A percentile compares a stretch with the other conserved stretches of the same genome.
Conservation (phyloP, 2,888 invertebrate species). For the Operophtera brumata region DNA sequence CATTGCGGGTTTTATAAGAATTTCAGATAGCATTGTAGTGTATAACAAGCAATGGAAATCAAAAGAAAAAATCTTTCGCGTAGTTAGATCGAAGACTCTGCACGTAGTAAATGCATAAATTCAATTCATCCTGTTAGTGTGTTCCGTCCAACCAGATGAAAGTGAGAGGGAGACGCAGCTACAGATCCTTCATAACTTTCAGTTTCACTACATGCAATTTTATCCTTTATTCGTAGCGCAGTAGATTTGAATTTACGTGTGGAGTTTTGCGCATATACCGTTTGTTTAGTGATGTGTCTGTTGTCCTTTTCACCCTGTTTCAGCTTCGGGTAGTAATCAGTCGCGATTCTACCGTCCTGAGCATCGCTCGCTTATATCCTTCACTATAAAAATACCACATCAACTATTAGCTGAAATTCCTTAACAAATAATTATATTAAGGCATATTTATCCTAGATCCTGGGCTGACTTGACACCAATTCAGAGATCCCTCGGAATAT, state of each 20-base stretch:
- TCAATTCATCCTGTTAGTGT: constrained; percentile 75
- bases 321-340: constrained; percentile 68
- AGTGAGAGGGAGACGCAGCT: constrained; percentile 62
- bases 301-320: constrained; percentile 77
- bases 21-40: background rate
- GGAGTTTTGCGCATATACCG: constrained; percentile 39
- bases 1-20: constrained; percentile 24
- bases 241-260: constrained; percentile 36
- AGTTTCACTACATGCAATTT: constrained; percentile 31
- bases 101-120: constrained; percentile 62
- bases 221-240: constrained; percentile 1
- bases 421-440: constrained; percentile 21
- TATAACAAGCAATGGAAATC: constrained; percentile 15
- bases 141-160: constrained; percentile 70
- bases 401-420: constrained; percentile 40
- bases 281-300: constrained; percentile 37
- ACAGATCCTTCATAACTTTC: constrained; percentile 68
- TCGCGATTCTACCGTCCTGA: constrained; percentile 74
- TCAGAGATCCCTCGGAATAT: background rate
- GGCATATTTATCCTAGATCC: background rate
- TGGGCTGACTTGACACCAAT: background rate
- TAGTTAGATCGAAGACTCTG: constrained; percentile 46
- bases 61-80: constrained; percentile 40
- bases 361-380: constrained; percentile 56
- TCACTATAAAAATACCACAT: constrained; percentile 31